Percentiles rank a stretch among this genome's conserved stretches.
Conservation (phyloP, 2,113 vertebrate species). For the Zosterops borbonicus region DNA sequence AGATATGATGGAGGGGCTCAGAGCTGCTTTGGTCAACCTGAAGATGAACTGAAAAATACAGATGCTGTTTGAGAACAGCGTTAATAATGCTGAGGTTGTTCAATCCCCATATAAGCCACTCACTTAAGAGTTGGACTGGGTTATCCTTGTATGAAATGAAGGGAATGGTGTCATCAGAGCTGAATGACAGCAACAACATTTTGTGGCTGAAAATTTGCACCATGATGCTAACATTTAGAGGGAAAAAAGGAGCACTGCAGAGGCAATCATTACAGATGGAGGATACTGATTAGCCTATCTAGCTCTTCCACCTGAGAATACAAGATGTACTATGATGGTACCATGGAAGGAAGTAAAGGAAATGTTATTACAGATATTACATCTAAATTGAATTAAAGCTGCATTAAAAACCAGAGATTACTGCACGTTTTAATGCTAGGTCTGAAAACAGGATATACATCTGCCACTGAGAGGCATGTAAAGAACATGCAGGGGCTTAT, state of each 20-base stretch:
- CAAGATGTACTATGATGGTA: neutral
- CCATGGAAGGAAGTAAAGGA: conserved; percentile 24
- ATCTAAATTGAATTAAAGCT: conserved; percentile 44
- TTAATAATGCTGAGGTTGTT: neutral
- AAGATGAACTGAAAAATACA: neutral
- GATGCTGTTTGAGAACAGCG: neutral
- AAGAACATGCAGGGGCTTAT: neutral
- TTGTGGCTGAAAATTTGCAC: neutral
- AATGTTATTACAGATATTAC: conserved; percentile 51
- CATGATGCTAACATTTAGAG: neutral
- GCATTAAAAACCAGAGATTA: conserved; percentile 9
- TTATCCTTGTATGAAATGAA: neutral
- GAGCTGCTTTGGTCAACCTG: neutral
- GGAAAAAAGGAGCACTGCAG: neutral
- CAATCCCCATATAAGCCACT: rapidly evolving
- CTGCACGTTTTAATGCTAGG: neutral
- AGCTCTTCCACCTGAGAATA: conserved; percentile 12
- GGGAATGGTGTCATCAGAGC: neutral
- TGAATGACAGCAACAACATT: neutral
- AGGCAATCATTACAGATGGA: neutral
- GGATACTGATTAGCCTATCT: neutral
- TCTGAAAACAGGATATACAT: neutral
- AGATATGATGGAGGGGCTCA: neutral
- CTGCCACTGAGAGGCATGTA: neutral
- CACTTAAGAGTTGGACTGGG: neutral